Base-by-base conservation (phyloP, 2,888 invertebrate species). In the Diaperis boleti region DNA sequence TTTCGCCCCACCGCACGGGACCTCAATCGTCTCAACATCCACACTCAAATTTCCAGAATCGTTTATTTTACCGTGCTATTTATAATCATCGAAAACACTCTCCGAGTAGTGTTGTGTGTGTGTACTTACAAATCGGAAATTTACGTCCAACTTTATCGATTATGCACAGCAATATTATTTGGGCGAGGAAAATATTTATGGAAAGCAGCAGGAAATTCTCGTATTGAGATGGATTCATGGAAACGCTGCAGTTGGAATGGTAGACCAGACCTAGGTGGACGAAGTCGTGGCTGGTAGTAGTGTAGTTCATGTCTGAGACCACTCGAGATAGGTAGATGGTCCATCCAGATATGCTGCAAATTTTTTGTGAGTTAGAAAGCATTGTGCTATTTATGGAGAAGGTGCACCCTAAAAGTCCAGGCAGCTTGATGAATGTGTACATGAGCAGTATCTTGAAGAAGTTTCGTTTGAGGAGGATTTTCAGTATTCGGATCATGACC, bases 91-190 rank as follows among this genome's bases (percentile, higher is more conserved):
- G 11, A 56, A 56, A 56, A 56, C n/a, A 45, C 44, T 60, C 44
- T 11, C 11, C n/a, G 15, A 45, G 13, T 57, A 49, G 33, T 41
- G 10, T 26, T 37, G 29, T 59, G n/a, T n/a, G n/a, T n/a, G n/a
- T n/a, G 49, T 47, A 67, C 70, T 67, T 69, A 73, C 73, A 68
- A 31, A 68, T 57, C n/a, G 65, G 49, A 22, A 64, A 37, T 47
- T 63, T 69, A 50, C 76, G 69, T 57, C 75, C 74, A 22, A 74
- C 13, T 10, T 39, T 22, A 57, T 76, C 76, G 3, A 76, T 52
- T 11, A 61, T 6, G 41, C 69, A 56, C 61, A 73, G 42, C 49
- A 65, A 59, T 8, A 71, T 13, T 1, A 73, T 29, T 59, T 73
- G 67, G 7, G 73, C 76, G 13, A 70, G 37, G 1, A 74, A 8